Conservation (phyloP, 2,113 vertebrate species). For the Dromiciops gliroides region DNA sequence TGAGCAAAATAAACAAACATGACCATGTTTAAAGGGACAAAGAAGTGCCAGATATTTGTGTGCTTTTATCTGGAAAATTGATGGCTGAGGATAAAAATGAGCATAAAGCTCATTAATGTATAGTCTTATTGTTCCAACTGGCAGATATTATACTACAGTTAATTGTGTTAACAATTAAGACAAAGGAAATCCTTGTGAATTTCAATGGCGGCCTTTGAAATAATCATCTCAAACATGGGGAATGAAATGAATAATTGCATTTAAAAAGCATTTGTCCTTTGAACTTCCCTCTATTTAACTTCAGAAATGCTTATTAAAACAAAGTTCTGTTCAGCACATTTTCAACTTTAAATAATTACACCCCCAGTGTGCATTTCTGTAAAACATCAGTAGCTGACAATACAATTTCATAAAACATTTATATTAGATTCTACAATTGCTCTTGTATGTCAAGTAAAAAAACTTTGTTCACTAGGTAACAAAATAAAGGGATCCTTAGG, state of each 20-base stretch:
- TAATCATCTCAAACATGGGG: conserved; percentile 59
- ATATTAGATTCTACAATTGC: conserved; percentile 54
- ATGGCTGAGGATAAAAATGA: conserved; percentile 61
- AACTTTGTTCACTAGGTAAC: conserved; percentile 47
- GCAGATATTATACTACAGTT: conserved; percentile 44
- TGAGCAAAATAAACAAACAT: conserved; percentile 47
- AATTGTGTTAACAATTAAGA: conserved; percentile 67
- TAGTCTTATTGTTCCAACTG: conserved; percentile 59
- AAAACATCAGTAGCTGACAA: conserved; percentile 57
- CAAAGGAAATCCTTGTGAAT: conserved; percentile 43
- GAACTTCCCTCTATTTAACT: conserved; percentile 18
- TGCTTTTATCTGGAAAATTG: conserved; percentile 55
- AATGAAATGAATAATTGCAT: conserved; percentile 72
- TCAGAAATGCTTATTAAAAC: conserved; percentile 58
- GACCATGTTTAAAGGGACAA: conserved; percentile 17
- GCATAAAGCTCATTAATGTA: conserved; percentile 49
- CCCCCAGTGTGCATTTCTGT: conserved; percentile 30
- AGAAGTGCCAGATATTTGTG: conserved; percentile 8
- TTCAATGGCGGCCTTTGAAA: conserved; percentile 55
- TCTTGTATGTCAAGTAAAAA: conserved; percentile 22
- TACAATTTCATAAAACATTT: conserved; percentile 64
- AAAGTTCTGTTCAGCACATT: conserved; percentile 40
- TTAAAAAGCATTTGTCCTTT: conserved; percentile 65
- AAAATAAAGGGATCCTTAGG: conserved; percentile 45
- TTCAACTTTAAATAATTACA: conserved; percentile 65